These are phyloP conservation scores for Octonoba sinensis DNA, from an alignment of 2,888 invertebrate species.

Conservation along the genomic window DNA sequence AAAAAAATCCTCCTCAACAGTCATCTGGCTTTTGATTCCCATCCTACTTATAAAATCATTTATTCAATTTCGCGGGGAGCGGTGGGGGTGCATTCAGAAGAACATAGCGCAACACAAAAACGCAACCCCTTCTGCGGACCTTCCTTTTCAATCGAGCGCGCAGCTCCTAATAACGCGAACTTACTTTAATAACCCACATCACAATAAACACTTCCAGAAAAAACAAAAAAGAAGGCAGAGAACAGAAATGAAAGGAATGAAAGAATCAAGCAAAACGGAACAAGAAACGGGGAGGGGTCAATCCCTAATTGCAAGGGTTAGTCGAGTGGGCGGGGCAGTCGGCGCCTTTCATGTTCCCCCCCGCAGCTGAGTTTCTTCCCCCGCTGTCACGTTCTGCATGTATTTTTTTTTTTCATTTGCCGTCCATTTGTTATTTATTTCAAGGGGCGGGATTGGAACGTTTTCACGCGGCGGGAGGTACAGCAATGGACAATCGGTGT, in stretches of 20 bases:
- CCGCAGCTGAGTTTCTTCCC: slow-evolving; percentile 1
- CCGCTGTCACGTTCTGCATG: slow-evolving; percentile 15
- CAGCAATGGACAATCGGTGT: not conserved
- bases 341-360: slow-evolving; percentile 56
- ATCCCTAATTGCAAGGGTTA: slow-evolving; percentile 63
- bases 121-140: slow-evolving; percentile 1
- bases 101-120: slow-evolving; percentile 1
- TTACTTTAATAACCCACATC: slow-evolving; percentile 52
- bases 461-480: slow-evolving; percentile 61
- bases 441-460: slow-evolving; percentile 51
- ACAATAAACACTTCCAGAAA: slow-evolving; percentile 50
- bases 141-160: slow-evolving; percentile 11
- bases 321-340: slow-evolving; percentile 60
- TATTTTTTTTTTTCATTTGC: slow-evolving; percentile 16
- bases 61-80: not conserved
- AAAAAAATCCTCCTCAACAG: no score
- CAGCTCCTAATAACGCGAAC: slow-evolving; percentile 16
- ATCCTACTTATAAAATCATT: slow-evolving; percentile 7
- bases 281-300: slow-evolving; percentile 57
- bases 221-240: slow-evolving; percentile 2
- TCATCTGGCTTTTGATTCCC: no score
- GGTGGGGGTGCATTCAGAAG: not conserved
- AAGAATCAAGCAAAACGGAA: slow-evolving; percentile 21
- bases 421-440: slow-evolving; percentile 26
- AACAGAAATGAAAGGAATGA: slow-evolving; percentile 11